A percentile compares a stretch with the other conserved stretches of the same genome.
Conservation (phyloP, 2,888 invertebrate genomes). For the Drosophila paramelanica region DNA sequence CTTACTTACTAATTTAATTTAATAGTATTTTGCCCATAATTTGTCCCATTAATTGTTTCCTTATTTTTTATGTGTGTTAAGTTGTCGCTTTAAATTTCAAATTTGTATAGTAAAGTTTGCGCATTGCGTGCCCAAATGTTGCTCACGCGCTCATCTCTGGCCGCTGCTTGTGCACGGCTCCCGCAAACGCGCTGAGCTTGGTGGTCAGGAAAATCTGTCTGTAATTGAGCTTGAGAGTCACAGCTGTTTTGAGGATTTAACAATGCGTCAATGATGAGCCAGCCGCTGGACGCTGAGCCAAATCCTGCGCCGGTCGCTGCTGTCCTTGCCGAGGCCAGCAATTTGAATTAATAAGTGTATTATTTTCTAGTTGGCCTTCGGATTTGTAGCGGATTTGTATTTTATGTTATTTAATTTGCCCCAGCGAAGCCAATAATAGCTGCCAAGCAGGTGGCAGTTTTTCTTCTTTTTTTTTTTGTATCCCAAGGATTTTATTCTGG, state of each 20-base stretch:
- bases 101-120: too few relatives aligned
- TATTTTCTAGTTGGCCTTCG: constrained; percentile 61
- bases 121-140: not conserved
- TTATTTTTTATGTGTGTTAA: too few relatives aligned
- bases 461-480: constrained; percentile 1
- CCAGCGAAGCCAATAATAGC: not conserved
- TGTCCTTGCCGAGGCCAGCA: constrained; percentile 35
- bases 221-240: constrained; percentile 63
- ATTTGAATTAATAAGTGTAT: constrained; percentile 76
- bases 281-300: constrained; percentile 12
- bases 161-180: not conserved
- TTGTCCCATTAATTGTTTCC: too few relatives aligned
- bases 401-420: constrained; percentile 73
- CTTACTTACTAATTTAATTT: too few relatives aligned
- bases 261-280: constrained; percentile 69
- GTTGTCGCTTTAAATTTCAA: too few relatives aligned
- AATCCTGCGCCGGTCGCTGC: constrained; percentile 37
- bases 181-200: constrained; percentile 1
- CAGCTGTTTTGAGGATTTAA: constrained; percentile 64
- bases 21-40: too few relatives aligned
- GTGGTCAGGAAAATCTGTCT: constrained; percentile 38
- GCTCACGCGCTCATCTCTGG: constrained; percentile 21
- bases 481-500: constrained; percentile 25
- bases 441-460: constrained; percentile 12
- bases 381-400: constrained; percentile 68